Percentiles rank a stretch among this genome's conserved stretches.
These are phyloP conservation scores for Phycodurus eques DNA, from an alignment of 2,113 vertebrate species.

Conservation along the genomic window DNA sequence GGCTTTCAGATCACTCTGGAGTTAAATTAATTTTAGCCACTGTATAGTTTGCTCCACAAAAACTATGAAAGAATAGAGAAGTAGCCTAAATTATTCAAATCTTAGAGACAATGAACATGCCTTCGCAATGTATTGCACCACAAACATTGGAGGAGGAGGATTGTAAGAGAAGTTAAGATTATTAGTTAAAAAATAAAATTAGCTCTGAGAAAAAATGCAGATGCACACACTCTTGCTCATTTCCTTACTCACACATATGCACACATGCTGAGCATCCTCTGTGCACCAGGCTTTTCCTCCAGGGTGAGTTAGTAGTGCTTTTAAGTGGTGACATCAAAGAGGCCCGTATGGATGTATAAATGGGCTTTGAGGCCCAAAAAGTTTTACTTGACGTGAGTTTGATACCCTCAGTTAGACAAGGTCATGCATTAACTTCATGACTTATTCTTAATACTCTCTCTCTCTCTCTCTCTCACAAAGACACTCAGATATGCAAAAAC, in stretches of 20 bases:
- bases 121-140: not conserved
- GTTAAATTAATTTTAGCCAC: not conserved
- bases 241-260: not conserved
- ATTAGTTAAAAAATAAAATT: conserved; percentile 24
- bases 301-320: conserved; percentile 68
- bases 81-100: not conserved
- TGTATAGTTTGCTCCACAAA: not conserved
- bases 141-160: conserved; percentile 18
- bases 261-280: conserved; percentile 45
- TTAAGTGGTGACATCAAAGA: conserved; percentile 69
- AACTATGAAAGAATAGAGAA: not conserved
- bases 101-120: not conserved
- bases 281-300: conserved; percentile 54
- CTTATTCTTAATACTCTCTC: conserved; percentile 36
- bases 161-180: not conserved
- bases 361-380: conserved; percentile 58
- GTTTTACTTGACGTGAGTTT: conserved; percentile 61
- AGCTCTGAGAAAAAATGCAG: conserved; percentile 17
- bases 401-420: conserved; percentile 57
- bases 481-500: conserved; percentile 10
- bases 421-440: conserved; percentile 58
- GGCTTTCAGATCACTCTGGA: not conserved
- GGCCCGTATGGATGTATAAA: conserved; percentile 52
- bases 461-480: not conserved
- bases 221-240: conserved; percentile 12